Evolutionary conservation across 2,113 vertebrate genomes (phyloP).

Genomic region (Suncus etruscus): DNA sequence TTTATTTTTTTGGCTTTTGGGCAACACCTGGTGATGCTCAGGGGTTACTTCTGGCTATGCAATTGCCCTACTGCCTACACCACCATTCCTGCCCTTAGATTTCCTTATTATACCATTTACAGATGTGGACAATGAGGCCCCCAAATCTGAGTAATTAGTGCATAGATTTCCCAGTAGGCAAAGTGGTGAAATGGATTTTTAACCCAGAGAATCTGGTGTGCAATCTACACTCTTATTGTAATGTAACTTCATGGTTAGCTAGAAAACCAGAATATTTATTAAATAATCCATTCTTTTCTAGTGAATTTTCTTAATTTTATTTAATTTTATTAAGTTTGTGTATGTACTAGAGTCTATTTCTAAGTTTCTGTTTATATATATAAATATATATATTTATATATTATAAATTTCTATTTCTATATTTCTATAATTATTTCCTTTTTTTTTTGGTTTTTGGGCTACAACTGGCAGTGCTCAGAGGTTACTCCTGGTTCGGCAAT

Average conservation of each 20-base stretch:
- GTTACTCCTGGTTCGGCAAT: too few species aligned
- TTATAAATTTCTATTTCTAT: too few species aligned
- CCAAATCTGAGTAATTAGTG: neutral
- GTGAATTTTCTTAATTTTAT: neutral
- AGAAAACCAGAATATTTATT: neutral
- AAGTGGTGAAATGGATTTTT: neutral
- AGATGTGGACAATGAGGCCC: neutral
- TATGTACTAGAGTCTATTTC: neutral
- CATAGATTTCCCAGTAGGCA: neutral
- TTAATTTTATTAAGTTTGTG: neutral
- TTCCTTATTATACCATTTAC: slow-evolving; percentile 6
- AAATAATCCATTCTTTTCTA: neutral
- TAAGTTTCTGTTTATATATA: neutral
- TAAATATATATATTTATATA: too few species aligned
- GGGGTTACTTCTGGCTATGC: too few species aligned
- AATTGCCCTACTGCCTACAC: too few species aligned
- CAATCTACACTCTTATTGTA: neutral
- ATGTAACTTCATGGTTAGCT: neutral
- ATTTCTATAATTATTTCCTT: too few species aligned
- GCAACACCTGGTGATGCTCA: too few species aligned
- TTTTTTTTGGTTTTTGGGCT: too few species aligned
- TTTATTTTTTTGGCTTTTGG: neutral
- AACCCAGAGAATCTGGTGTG: neutral
- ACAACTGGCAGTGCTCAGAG: too few species aligned
- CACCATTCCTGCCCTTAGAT: too few species aligned